Evolutionary conservation across 2,113 vertebrate genomes (phyloP), one percentile per base, ranked within the genome.

Genomic region (Rattus norvegicus): DNA sequence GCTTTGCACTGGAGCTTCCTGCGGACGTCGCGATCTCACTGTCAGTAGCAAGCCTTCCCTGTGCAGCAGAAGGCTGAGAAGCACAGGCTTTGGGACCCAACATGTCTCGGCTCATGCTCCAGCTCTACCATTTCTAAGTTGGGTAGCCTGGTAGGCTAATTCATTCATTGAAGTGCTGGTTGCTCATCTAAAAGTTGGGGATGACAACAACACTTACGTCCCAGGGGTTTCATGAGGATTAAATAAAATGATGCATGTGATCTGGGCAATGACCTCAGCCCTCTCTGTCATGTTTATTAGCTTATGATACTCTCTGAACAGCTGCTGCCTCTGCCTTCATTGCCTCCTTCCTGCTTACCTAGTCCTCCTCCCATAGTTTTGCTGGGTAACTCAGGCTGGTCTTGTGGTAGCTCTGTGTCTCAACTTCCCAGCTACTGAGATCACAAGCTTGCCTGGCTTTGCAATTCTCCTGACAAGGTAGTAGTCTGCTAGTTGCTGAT

Each of bases 161-260:
- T 86, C 33, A 39, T 89, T 33, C 47, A 88, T n/a, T 30, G 88
- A 88, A 85, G n/a, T 7, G 9, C 84, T 16, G 59, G 47, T 81
- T 73, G 36, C 65, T 95, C 65, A 30, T 76, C 52, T 59, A 65
- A 87, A 93, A 59, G 88, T n/a, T 81, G 65, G 33, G 70, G 92
- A 59, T 73, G 52, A 69, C n/a, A 54, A n/a, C 8, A 43, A 43
- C 33, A 54, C 54, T 88, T n/a, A 14, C 12, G 22, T 65, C 59
- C 36, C 20, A 47, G 52, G 49, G 76, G 90, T 96, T 89, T 79
- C 33, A 9, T 76, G 76, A 93, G 33, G 75, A 85, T 88, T 88
- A 85, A 69, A 61, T 65, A 72, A 24, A 93, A 75, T 80, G 77
- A 54, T 69, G 4, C 69, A 12, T 33, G 7, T 89, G 33, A 85